Evolutionary conservation across 2,797 vertebrate species (phyloP), one percentile per base, ranked within the genome.

Genomic region (Scleropages formosus): DNA sequence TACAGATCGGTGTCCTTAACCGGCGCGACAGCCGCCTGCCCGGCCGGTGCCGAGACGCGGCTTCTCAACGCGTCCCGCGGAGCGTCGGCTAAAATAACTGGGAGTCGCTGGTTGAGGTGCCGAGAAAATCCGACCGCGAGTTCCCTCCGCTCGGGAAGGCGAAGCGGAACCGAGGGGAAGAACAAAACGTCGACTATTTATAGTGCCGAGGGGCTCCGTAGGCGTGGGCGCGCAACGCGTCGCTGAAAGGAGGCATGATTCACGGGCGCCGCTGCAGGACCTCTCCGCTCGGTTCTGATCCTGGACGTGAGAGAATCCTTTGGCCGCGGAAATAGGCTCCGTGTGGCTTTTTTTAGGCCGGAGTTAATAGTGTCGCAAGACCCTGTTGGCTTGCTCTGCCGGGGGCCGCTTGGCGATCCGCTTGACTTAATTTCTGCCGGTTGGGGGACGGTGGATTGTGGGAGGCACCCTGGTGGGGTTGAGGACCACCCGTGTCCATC

Each of bases 141-240:
- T 81, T 85, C 87, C 85, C 82, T 82, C 83, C 79, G 88, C 87
- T 86, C 86, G 82, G 85, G 88, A 86, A 83, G 87, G 84, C 82
- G 62, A 69, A 84, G 81, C 86, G 10, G 56, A 44, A 70, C 68
- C 24, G 15, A 69, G 6, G 3, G 83, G 85, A 85, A 81, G 83
- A 87, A 85, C 86, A 81, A 82, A 81, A 88, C 82, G 73, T 77
- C 80, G 86, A 84, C 84, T 92, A 92, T 91, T 90, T 90, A 87
- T 92, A 91, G 88, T 86, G 79, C 63, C 88, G 90, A 87, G 89
- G 91, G 90, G 89, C 84, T 88, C 84, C 78, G 78, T 67, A 84
- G 87, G 85, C 78, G 83, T 83, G 84, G 84, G 87, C 84, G 77
- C 87, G 79, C 84, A 86, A 87, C 87, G 89, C 89, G 85, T 18